phyloP scores from a whole-genome alignment of 2,113 vertebrate genomes.

The Calyptomena viridis region DNA sequence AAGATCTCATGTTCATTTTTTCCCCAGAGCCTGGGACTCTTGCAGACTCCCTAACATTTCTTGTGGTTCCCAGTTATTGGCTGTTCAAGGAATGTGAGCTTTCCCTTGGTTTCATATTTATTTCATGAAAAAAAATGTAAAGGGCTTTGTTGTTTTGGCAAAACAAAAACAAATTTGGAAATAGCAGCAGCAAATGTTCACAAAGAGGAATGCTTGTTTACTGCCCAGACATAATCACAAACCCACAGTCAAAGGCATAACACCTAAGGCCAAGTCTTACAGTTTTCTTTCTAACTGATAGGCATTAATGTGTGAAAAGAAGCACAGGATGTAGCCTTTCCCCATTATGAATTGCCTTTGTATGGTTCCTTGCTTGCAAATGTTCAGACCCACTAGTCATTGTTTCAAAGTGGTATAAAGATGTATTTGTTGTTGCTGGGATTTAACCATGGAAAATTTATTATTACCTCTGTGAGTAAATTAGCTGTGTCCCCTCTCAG shows the following conservation, averaged over 20 bases:
- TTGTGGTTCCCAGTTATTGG: not conserved
- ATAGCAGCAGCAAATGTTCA: not conserved
- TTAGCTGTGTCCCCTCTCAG: not conserved
- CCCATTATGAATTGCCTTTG: not conserved
- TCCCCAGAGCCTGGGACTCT: not conserved
- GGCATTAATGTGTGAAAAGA: not conserved
- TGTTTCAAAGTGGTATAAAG: not conserved
- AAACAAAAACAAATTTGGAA: not conserved
- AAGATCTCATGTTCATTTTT: not conserved
- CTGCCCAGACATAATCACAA: not conserved
- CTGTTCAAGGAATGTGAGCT: not conserved
- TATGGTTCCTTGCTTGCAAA: not conserved
- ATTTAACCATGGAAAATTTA: not conserved
- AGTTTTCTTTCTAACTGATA: not conserved
- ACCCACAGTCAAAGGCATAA: not conserved
- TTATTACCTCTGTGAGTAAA: not conserved
- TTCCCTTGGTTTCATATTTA: not conserved
- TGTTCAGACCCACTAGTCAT: not conserved
- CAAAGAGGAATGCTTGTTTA: not conserved
- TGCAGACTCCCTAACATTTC: not conserved
- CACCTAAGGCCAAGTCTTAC: not conserved
- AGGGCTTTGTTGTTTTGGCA: not conserved
- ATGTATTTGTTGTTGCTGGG: not conserved
- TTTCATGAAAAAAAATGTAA: not conserved
- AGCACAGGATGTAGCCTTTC: not conserved